These are phyloP conservation scores for Crioceris asparagi DNA, from an alignment of 2,888 invertebrate species.

Conservation along the genomic window DNA sequence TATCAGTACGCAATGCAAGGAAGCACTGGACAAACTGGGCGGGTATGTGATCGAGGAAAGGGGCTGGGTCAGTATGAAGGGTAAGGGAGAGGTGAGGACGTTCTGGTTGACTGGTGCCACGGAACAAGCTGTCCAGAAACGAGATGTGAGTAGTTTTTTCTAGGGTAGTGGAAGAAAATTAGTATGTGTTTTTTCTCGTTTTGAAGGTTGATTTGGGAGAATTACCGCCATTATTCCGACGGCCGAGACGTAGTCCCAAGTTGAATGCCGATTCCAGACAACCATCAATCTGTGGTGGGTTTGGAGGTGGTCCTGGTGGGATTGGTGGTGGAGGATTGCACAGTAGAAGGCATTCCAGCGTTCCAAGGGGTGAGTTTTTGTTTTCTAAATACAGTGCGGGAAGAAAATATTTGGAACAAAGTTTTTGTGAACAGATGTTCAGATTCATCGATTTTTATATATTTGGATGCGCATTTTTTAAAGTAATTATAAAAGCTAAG, in stretches of 20 bases:
- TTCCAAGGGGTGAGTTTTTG: conserved; percentile 43
- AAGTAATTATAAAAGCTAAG: too few relatives aligned
- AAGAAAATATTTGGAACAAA: too few relatives aligned
- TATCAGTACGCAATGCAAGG: conserved; percentile 73
- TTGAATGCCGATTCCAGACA: conserved; percentile 67
- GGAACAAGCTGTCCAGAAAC: conserved; percentile 69
- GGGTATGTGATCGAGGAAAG: conserved; percentile 71
- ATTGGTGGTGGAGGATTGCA: conserved; percentile 39
- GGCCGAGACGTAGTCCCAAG: conserved; percentile 70
- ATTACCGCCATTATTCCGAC: conserved; percentile 69
- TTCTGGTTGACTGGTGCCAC: conserved; percentile 71
- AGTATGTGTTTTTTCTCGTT: conserved; percentile 23
- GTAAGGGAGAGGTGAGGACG: conserved; percentile 73
- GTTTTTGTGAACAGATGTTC: too few relatives aligned
- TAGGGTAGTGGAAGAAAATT: too few relatives aligned
- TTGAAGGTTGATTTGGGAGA: conserved; percentile 49
- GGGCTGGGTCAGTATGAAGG: conserved; percentile 76
- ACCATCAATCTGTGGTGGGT: conserved; percentile 61
- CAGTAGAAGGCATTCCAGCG: conserved; percentile 56
- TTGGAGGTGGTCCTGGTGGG: too few relatives aligned
- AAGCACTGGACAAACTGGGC: conserved; percentile 69
- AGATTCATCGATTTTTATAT: too few relatives aligned
- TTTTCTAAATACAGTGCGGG: too few relatives aligned
- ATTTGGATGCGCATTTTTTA: too few relatives aligned
- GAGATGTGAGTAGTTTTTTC: conserved; percentile 43